phyloP scores from a whole-genome alignment of 2,113 vertebrate species.

The Hystrix brachyura region DNA sequence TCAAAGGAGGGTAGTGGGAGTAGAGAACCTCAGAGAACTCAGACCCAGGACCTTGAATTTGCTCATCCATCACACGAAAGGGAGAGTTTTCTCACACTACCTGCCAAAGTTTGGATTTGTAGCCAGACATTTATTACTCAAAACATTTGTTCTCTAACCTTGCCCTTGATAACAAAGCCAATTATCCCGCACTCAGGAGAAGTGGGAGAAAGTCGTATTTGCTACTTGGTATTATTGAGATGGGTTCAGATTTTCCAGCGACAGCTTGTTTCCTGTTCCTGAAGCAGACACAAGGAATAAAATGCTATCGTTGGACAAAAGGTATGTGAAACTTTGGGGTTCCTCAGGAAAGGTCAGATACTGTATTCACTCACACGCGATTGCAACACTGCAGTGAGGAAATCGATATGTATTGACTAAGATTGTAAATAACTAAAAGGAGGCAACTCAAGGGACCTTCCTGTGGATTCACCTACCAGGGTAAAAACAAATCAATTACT shows the following conservation, averaged over 20 bases:
- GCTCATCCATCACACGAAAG: neutral
- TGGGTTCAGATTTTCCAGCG: neutral
- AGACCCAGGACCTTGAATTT: neutral
- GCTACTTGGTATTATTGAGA: neutral
- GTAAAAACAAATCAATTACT: constrained; percentile 40
- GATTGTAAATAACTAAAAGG: constrained; percentile 55
- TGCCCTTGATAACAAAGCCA: neutral
- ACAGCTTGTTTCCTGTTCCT: neutral
- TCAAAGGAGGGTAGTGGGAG: neutral
- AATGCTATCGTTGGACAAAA: neutral
- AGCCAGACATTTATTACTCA: neutral
- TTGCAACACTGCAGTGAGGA: neutral
- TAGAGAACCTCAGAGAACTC: neutral
- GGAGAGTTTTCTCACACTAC: neutral
- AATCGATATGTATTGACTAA: constrained; percentile 51
- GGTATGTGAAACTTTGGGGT: neutral
- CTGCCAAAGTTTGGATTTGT: neutral
- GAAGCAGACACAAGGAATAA: neutral
- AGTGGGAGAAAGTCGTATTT: neutral
- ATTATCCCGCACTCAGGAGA: neutral
- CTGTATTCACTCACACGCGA: neutral
- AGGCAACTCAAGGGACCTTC: neutral
- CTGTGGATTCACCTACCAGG: neutral
- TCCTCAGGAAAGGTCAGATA: constrained; percentile 27
- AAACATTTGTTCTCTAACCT: neutral